Evolutionary conservation across 35 echinoderm and acorn worm species (phyloP), one percentile per base, ranked within the genome.

Genomic region (Holothuria glaberrima): DNA sequence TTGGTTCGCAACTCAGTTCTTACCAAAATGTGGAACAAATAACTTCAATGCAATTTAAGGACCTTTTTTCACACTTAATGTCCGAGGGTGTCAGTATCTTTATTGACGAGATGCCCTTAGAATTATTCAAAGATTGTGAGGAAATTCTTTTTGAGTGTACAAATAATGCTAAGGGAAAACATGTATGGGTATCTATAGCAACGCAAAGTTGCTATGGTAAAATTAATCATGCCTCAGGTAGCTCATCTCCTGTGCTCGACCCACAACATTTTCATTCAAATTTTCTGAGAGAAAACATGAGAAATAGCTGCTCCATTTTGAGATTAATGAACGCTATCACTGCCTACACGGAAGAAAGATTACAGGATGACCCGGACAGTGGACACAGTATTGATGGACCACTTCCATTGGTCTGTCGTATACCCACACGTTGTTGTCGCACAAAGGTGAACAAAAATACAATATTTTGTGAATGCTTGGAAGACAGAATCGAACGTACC

Each of bases 121-220:
- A 14, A 5, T 17, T 54, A 9, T 54, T 54, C 50, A 54, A 54
- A 17, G 50, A 54, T 14, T 14, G 44, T 46, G 5, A 54, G 50
- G 12, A 54, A 54, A 0, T 54, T 46, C 4, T 46, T 46, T 46
- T 46, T 46, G 4, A 4, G 10, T 4, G 10, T 4, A 46, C 44
- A 46, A 46, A 46, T 9, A 9, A 54, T 54, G 5, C 50, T 9
- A 54, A 54, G 16, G 50, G 50, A 54, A 54, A 14, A 14, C 13
- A 73, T 7, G 31, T 73, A 5, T 73, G 69, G 69, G 69, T 73
- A 31, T 73, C 69, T 1, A 35, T 73, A 73, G 69, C 69, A 33
- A 73, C 69, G 29, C 30, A 73, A 73, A 73, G 30, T 35, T 73
- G 69, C 38, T 73, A 73, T 33, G 38, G 17, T 9, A 30, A 29